These are phyloP conservation scores for Aphidius gifuensis DNA, from an alignment of 1,140 invertebrate species.

Conservation along the genomic window DNA sequence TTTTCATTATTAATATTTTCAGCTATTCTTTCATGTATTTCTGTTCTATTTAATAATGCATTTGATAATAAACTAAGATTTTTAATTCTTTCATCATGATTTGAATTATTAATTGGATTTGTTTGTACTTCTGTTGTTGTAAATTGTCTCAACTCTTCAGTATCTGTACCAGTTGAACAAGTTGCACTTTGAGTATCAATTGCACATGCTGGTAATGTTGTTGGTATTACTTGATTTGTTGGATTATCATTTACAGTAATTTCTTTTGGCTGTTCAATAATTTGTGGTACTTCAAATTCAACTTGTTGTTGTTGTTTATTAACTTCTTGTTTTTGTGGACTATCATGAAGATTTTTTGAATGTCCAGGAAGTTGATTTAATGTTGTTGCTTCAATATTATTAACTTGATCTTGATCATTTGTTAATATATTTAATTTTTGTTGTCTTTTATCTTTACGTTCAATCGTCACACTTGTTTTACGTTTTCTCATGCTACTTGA, in stretches of 20 bases:
- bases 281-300: no score
- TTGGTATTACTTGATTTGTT: no score
- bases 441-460: constrained; percentile 31
- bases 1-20: constrained; percentile 56
- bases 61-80: constrained; percentile 50
- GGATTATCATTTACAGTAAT: no score
- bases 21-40: constrained; percentile 54
- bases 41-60: constrained; percentile 48
- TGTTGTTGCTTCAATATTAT: constrained; percentile 43
- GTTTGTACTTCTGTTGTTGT: constrained; percentile 48
- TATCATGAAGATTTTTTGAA: not conserved
- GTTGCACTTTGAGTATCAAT: no score
- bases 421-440: constrained; percentile 32
- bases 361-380: constrained; percentile 48
- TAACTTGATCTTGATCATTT: constrained; percentile 28
- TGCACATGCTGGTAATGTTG: no score
- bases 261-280: no score
- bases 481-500: constrained; percentile 44
- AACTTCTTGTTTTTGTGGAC: no score
- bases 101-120: constrained; percentile 35
- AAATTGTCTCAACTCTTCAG: constrained; percentile 42
- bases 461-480: constrained; percentile 38
- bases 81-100: constrained; percentile 45
- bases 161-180: constrained; percentile 42
- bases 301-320: no score